phyloP scores from a whole-genome alignment of 2,797 vertebrate genomes.

The Choloepus didactylus region DNA sequence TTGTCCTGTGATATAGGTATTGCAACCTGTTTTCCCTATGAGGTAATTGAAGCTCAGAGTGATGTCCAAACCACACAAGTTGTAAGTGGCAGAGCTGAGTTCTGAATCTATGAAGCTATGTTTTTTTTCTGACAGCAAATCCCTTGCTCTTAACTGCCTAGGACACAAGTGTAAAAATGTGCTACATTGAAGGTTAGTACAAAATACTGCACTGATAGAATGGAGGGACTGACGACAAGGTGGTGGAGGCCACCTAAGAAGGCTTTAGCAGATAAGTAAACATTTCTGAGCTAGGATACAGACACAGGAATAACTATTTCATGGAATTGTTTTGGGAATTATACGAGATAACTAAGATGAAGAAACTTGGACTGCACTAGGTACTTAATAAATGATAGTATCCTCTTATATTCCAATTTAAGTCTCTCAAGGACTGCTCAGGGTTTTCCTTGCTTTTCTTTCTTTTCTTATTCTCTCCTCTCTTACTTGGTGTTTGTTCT shows the following conservation, averaged over 20 bases:
- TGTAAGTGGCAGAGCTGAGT: background rate
- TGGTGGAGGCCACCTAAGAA: background rate
- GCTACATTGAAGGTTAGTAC: background rate
- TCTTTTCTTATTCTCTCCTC: background rate
- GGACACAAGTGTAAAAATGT: background rate
- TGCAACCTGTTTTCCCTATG: background rate
- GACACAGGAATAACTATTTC: background rate
- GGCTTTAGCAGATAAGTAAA: background rate
- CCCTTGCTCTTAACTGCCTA: background rate
- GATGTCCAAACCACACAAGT: background rate
- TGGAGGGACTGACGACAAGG: background rate
- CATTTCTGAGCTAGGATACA: background rate
- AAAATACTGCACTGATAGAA: background rate
- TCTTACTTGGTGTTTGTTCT: background rate
- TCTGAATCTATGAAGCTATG: background rate
- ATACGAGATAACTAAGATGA: background rate
- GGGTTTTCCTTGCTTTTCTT: background rate
- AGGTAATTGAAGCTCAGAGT: background rate
- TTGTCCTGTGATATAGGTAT: background rate
- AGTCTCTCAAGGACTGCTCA: background rate
- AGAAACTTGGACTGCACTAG: background rate
- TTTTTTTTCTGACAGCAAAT: background rate
- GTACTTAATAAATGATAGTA: background rate
- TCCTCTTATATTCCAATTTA: background rate
- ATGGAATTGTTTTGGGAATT: background rate